Evolutionary conservation across 2,113 vertebrate species (phyloP).

Genomic region (Rhea pennata): DNA sequence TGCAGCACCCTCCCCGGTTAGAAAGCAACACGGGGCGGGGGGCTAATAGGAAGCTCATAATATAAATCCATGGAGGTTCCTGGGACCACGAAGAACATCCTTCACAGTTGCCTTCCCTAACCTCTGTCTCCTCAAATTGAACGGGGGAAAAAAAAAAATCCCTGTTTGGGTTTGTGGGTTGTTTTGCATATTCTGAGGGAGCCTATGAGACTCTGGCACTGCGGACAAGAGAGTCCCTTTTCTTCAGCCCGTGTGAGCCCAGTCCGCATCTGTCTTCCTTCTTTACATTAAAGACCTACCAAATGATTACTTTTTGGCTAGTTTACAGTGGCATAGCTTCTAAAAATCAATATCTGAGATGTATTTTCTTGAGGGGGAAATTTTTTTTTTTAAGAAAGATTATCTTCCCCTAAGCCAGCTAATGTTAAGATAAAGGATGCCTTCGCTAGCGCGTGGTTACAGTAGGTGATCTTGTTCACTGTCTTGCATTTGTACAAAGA

Average conservation of each 20-base stretch:
- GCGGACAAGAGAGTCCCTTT: not conserved
- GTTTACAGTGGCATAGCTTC: not conserved
- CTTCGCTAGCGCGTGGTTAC: rapidly evolving
- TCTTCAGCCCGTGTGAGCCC: rapidly evolving
- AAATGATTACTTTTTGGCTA: not conserved
- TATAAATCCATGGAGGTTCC: not conserved
- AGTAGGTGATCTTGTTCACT: rapidly evolving
- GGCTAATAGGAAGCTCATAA: not conserved
- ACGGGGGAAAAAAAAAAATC: not conserved
- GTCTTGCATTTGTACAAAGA: not conserved
- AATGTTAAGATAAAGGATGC: not conserved
- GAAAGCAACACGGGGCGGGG: too few species aligned
- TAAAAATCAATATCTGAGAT: not conserved
- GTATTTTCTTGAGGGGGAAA: not conserved
- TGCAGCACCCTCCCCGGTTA: too few species aligned
- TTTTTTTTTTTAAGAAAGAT: not conserved
- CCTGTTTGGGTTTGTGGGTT: rapidly evolving
- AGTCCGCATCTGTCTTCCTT: not conserved
- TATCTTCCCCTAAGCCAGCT: not conserved
- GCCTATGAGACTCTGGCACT: not conserved
- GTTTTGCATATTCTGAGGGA: not conserved
- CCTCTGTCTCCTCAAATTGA: not conserved
- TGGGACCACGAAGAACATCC: not conserved
- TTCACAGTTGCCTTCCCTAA: not conserved
- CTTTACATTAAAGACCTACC: not conserved